Base-by-base conservation (phyloP, 2,113 vertebrate species). In the Cyrtonyx montezumae region DNA sequence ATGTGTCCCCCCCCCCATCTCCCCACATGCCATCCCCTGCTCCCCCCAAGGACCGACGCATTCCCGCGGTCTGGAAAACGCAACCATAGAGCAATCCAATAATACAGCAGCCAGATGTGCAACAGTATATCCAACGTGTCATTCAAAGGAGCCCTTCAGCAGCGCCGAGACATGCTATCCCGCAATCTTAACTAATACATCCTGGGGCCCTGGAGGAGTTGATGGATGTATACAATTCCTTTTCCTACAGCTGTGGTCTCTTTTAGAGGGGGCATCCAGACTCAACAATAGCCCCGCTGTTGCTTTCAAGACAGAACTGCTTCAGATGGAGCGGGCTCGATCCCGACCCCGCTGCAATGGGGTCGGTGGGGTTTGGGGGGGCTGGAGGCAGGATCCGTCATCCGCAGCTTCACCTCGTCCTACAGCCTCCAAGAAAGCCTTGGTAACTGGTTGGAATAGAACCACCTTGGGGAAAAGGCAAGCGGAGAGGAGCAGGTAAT, bases 151-250 rank as follows among this genome's bases (percentile, higher is more conserved):
- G 28, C 88, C 96, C 92, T 96, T 96, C 96, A 96, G 94, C 45
- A 89, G 91, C 95, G 95, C 89, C 81, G 73, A 91, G 95, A 93
- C 96, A 95, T 66, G 95, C 93, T 96, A 96, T 93, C 96, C 96
- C 78, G 5, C 96, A 94, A 96, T 95, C 95, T 95, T 93, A 95
- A 95, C 96, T 94, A 92, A 96, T 93, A 96, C 94, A 96, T 96
- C 95, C 95, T 96, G 96, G 92, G 96, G 96, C 96, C 96, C 95
- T 91, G 88, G 84, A 96, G 94, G 95, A 96, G 96, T 91, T 96
- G 96, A 96, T 94, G 94, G 96, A 96, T 93, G 95, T 84, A 93
- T 96, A 96, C 94, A 96, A 94, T 96, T 96, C 96, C 95, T 95
- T 94, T 93, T 84, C 92, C 92, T 96, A 95, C 96, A 96, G 95